Base-by-base conservation (phyloP, 2,797 vertebrate species). In the Percopsis omiscomaycus region DNA sequence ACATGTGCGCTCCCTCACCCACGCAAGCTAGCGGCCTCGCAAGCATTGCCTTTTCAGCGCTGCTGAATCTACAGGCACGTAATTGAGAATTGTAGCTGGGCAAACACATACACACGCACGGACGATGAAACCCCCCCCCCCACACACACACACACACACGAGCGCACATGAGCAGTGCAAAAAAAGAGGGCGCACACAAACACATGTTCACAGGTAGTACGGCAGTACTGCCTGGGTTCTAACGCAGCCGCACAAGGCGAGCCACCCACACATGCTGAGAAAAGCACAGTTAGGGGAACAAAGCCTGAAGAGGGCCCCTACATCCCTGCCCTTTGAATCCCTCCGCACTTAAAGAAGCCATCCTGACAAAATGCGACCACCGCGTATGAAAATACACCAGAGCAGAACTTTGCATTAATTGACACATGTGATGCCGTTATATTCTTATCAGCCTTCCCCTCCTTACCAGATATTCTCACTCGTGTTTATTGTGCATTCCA, bases 21-120 rank as follows among this genome's bases (percentile, higher is more conserved):
- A 93, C 92, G 88, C 91, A 89, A 88, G 89, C 88, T 89, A 88
- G 78, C 88, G 84, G 84, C 79, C 90, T 90, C 89, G 89, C 86
- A 88, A 90, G 89, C 90, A 87, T 82, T 83, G 86, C 81, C 83
- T 90, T 88, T 91, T 90, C 82, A 84, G 82, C 87, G 85, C 75
- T 78, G 82, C 87, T 78, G 82, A 85, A 89, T 88, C 86, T 83
- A 90, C 86, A 84, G 88, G 83, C 84, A 82, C 73, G 77, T 87
- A 88, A 91, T 91, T 89, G 88, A 91, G 86, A 87, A 88, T 85
- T 78, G 85, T 83, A 84, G 80, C 83, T 73, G 70, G 80, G 66
- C 79, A 15, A 59, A 45, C 29, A 47, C 66, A 44, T 44, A 62
- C n/a, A 56, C 44, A 51, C 52, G 37, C 59, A 29, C 61, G 63